Percentiles rank a stretch among this genome's conserved stretches.
Evolutionary conservation across 2,113 vertebrate genomes (phyloP).

Genomic region (Laterallus jamaicensis): DNA sequence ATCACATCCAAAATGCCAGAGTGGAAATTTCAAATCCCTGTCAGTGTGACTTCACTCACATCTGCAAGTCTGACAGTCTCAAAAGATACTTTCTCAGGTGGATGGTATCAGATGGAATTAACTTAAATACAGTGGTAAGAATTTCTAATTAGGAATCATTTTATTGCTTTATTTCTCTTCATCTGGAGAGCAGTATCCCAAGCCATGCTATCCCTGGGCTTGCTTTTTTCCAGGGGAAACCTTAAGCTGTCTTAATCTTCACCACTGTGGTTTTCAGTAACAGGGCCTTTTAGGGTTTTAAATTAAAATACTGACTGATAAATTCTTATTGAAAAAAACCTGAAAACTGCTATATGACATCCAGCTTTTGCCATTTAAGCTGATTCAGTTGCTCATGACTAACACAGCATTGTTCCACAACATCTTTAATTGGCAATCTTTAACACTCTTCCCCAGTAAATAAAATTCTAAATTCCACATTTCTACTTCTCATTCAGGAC

Average conservation of each 20-base stretch:
- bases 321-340: not conserved
- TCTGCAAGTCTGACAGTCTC: not conserved
- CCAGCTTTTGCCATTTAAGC: not conserved
- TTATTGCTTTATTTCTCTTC: not conserved
- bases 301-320: not conserved
- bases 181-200: not conserved
- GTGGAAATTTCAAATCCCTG: conserved; percentile 45
- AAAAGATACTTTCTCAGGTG: not conserved
- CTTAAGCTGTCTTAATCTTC: not conserved
- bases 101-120: not conserved
- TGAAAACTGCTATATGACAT: not conserved
- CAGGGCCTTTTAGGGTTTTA: not conserved
- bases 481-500: not conserved
- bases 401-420: not conserved
- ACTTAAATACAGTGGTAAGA: not conserved
- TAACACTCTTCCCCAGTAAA: not conserved
- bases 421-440: not conserved
- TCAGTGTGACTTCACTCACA: not conserved
- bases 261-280: not conserved
- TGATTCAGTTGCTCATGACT: not conserved
- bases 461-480: not conserved
- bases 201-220: not conserved
- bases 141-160: not conserved
- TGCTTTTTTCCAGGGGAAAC: not conserved
- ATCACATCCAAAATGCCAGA: conserved; percentile 40